Conservation (phyloP, 2,797 vertebrate genomes). For the Champsocephalus gunnari region DNA sequence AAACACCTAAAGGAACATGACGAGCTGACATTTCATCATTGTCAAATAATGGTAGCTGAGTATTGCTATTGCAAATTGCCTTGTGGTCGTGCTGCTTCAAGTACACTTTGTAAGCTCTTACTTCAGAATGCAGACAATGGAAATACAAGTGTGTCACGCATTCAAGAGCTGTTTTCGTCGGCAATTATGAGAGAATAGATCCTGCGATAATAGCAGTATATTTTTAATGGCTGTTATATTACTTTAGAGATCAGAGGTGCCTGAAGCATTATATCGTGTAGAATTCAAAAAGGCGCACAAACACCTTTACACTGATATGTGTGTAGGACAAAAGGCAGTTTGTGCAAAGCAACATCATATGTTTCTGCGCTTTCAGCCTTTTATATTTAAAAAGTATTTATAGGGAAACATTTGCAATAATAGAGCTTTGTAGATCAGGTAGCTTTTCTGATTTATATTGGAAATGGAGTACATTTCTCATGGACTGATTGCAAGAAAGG, state of each 20-base stretch:
- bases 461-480: not conserved
- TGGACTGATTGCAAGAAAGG: too few relatives aligned
- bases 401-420: not conserved
- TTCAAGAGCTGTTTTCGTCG: conserved; percentile 52
- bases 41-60: conserved; percentile 76
- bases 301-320: not conserved
- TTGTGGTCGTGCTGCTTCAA: conserved; percentile 66
- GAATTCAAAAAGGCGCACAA: conserved; percentile 9
- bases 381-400: not conserved
- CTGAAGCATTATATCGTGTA: conserved; percentile 13
- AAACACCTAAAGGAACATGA: conserved; percentile 75
- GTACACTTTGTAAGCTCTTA: conserved; percentile 51
- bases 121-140: conserved; percentile 48
- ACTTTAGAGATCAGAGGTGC: conserved; percentile 26
- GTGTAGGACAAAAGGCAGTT: not conserved
- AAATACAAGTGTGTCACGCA: conserved; percentile 48
- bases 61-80: conserved; percentile 71
- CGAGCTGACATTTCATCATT: conserved; percentile 78
- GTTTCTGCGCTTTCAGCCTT: not conserved
- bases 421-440: not conserved
- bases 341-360: not conserved
- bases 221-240: conserved; percentile 40
- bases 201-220: conserved; percentile 38
- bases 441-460: conserved; percentile 2
- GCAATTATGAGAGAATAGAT: conserved; percentile 43